phyloP scores from a whole-genome alignment of 2,797 vertebrate species.

The Psittacula derbiana region DNA sequence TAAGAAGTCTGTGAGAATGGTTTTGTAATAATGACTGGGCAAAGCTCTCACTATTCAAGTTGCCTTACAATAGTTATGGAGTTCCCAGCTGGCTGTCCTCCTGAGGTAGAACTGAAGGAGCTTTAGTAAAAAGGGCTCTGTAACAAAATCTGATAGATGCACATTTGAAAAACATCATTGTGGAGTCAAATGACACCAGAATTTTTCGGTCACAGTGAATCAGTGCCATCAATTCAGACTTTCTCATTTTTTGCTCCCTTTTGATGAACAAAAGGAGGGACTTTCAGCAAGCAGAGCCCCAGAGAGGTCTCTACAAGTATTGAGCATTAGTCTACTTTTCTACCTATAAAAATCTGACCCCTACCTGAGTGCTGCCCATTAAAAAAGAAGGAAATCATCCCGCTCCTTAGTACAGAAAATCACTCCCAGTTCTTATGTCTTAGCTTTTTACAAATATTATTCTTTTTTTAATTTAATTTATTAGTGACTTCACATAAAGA shows the following conservation, averaged over 20 bases:
- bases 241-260: not conserved
- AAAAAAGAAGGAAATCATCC: not conserved
- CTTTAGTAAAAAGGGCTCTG: not conserved
- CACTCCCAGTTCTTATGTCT: not conserved
- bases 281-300: not conserved
- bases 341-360: not conserved
- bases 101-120: not conserved
- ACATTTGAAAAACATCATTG: not conserved
- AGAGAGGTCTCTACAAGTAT: not conserved
- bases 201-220: not conserved
- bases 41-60: not conserved
- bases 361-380: not conserved
- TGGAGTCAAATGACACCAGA: not conserved
- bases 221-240: not conserved
- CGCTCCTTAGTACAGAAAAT: not conserved
- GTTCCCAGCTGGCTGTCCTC: not conserved
- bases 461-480: not conserved
- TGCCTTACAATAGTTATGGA: not conserved
- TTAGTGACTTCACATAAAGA: not conserved
- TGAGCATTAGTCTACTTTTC: not conserved
- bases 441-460: not conserved
- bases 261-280: not conserved
- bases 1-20: not conserved
- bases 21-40: not conserved
- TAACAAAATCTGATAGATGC: not conserved